phyloP scores from a whole-genome alignment of 2,888 invertebrate genomes.

The Sinopyrophorus schimmeli region DNA sequence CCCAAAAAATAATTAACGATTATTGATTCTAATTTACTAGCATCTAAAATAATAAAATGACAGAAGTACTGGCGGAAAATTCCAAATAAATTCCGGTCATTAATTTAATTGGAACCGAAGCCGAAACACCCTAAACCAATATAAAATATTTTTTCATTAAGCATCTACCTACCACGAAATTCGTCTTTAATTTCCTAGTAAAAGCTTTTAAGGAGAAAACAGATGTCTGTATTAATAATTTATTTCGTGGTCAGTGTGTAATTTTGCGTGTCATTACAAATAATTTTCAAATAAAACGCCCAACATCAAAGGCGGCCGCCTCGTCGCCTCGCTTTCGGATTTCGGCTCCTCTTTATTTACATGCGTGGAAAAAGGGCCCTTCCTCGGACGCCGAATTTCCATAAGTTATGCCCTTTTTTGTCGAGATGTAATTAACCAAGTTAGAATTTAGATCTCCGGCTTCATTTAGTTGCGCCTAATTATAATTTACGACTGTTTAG shows the following conservation, averaged over 20 bases:
- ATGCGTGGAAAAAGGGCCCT: not conserved
- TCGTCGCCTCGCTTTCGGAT: slow-evolving; percentile 2
- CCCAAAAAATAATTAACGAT: too few relatives aligned
- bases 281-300: slow-evolving; percentile 16
- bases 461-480: slow-evolving; percentile 14
- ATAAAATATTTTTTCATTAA: slow-evolving; percentile 15
- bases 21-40: too few relatives aligned
- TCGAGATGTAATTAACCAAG: not conserved
- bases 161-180: slow-evolving; percentile 19
- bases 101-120: slow-evolving; percentile 11
- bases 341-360: not conserved
- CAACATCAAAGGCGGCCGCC: slow-evolving; percentile 16
- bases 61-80: slow-evolving; percentile 16
- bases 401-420: too few relatives aligned
- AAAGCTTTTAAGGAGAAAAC: slow-evolving; percentile 10
- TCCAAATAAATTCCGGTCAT: slow-evolving; percentile 11
- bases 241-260: slow-evolving; percentile 23
- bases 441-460: slow-evolving; percentile 3
- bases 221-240: slow-evolving; percentile 29
- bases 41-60: too few relatives aligned
- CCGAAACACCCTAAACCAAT: slow-evolving; percentile 20
- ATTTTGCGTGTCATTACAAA: slow-evolving; percentile 26
- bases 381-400: not conserved
- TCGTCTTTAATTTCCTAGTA: slow-evolving; percentile 23
- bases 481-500: slow-evolving; percentile 17